These are phyloP conservation scores for Ophion obscuratus DNA, from an alignment of 2,888 invertebrate genomes.

Conservation along the genomic window DNA sequence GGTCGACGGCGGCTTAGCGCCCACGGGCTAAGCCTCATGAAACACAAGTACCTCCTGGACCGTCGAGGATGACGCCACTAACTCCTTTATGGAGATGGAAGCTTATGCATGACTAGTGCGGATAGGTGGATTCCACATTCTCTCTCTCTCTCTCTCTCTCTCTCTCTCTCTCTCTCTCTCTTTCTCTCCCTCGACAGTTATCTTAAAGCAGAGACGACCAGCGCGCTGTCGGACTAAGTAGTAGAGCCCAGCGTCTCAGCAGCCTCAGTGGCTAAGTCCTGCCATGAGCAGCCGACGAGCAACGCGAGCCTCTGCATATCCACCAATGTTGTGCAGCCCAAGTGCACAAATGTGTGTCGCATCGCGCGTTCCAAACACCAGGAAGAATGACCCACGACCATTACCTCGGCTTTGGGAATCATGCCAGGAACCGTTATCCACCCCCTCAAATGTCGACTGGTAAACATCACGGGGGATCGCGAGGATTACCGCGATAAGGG, in stretches of 20 bases:
- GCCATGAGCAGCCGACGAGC: conserved; percentile 6
- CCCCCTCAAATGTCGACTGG: conserved; percentile 46
- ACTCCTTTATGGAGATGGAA: conserved; percentile 81
- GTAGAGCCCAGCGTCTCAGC: conserved; percentile 31
- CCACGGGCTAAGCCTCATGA: conserved; percentile 78
- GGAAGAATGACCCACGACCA: conserved; percentile 38
- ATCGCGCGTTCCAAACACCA: conserved; percentile 23
- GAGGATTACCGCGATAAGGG: conserved; percentile 39
- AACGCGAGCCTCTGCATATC: background rate
- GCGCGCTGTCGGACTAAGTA: conserved; percentile 31
- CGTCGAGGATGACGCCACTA: conserved; percentile 76
- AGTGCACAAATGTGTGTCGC: conserved; percentile 19
- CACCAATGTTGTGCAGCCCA: conserved; percentile 11
- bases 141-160: conserved; percentile 12
- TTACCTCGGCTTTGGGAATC: conserved; percentile 49
- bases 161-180: conserved; percentile 8
- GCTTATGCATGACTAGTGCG: conserved; percentile 81
- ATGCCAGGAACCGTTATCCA: conserved; percentile 45
- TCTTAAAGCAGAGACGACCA: conserved; percentile 7
- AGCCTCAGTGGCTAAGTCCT: conserved; percentile 28
- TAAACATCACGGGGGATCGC: conserved; percentile 38
- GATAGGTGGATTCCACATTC: conserved; percentile 66
- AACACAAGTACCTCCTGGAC: conserved; percentile 75
- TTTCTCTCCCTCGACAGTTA: conserved; percentile 16
- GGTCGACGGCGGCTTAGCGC: conserved; percentile 79